Evolutionary conservation across 2,113 vertebrate genomes (phyloP).

Genomic region (Excalfactoria chinensis): DNA sequence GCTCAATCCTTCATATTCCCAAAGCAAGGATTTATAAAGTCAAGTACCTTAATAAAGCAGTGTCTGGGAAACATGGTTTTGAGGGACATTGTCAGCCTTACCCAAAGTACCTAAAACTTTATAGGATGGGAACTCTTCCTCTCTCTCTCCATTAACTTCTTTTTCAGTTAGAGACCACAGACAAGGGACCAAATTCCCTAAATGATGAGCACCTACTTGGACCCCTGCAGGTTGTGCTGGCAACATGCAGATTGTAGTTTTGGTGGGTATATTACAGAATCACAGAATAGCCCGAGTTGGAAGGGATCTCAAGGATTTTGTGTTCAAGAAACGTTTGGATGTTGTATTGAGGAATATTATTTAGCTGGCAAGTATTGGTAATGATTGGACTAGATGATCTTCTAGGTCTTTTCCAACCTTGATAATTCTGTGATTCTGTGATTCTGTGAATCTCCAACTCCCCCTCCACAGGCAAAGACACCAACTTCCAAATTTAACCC

Average conservation of each 20-base stretch:
- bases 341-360: no score
- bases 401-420: no score
- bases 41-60: neutral
- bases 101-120: neutral
- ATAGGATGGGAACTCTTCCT: accelerated
- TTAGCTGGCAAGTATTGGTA: no score
- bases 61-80: neutral
- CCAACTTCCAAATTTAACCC: no score
- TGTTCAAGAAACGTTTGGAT: no score
- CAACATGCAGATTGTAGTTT: neutral
- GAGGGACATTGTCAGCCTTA: neutral
- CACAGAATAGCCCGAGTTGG: no score
- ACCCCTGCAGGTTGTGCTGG: neutral
- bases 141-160: neutral
- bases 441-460: no score
- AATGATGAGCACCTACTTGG: neutral
- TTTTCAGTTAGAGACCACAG: neutral
- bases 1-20: neutral
- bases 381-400: no score
- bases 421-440: no score
- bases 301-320: no score
- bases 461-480: no score
- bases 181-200: neutral
- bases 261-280: neutral
- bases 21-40: neutral